These are phyloP conservation scores for Cataglyphis albicans DNA, from an alignment of 2,888 invertebrate genomes.

Conservation along the genomic window DNA sequence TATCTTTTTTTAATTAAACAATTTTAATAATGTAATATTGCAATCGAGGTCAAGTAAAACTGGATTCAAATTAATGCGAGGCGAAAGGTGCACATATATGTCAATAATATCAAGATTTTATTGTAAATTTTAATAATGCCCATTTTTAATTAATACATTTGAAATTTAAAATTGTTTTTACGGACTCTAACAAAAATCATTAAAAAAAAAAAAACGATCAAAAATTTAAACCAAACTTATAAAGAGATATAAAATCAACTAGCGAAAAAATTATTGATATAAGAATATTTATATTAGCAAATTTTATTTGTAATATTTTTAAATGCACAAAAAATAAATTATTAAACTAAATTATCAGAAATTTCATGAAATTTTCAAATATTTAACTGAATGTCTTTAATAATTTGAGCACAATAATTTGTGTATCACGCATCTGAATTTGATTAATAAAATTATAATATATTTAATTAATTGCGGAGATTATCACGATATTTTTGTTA, in stretches of 20 bases:
- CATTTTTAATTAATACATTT: neutral
- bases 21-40: neutral
- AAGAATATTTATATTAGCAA: neutral
- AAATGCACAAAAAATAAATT: neutral
- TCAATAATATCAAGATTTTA: neutral
- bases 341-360: neutral
- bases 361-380: neutral
- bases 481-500: neutral
- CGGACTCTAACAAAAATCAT: neutral
- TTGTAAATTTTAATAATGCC: neutral
- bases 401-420: neutral
- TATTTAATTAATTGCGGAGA: neutral
- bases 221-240: neutral
- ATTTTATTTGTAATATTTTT: neutral
- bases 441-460: neutral
- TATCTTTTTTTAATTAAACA: neutral
- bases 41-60: neutral
- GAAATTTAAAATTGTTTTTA: neutral
- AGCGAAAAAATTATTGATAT: neutral
- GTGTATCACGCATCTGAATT: neutral
- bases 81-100: neutral
- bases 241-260: constrained; percentile 5
- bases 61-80: neutral
- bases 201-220: neutral
- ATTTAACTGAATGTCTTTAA: neutral